Conservation (phyloP, 1,140 invertebrate species). For the Eumeta japonica region DNA sequence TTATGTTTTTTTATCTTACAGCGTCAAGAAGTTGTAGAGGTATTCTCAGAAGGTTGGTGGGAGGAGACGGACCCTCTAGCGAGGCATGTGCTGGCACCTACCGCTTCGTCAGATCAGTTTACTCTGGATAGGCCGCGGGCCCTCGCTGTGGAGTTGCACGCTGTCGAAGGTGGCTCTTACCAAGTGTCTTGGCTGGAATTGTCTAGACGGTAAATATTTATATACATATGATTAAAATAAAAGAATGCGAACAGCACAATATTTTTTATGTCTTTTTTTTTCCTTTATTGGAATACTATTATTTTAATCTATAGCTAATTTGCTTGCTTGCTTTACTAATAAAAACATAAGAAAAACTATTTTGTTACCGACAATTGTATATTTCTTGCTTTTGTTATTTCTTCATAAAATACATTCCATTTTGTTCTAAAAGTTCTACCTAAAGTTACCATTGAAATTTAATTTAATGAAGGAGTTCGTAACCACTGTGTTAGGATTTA, state of each 20-base stretch:
- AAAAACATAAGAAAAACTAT: no score
- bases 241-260: no score
- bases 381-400: no score
- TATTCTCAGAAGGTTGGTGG: constrained; percentile 81
- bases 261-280: neutral
- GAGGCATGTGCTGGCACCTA: constrained; percentile 47
- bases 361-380: no score
- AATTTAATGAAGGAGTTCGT: no score
- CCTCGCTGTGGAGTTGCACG: constrained; percentile 75
- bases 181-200: constrained; percentile 82
- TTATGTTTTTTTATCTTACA: constrained; percentile 14
- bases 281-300: no score
- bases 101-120: constrained; percentile 59
- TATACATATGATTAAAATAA: neutral
- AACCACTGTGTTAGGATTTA: no score
- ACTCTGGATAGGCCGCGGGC: constrained; percentile 64
- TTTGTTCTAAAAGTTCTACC: no score
- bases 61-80: constrained; percentile 42
- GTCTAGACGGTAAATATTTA: constrained; percentile 48
- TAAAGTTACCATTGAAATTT: no score
- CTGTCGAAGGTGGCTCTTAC: constrained; percentile 71
- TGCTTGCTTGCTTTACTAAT: neutral
- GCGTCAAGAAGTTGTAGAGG: constrained; percentile 66
- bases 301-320: neutral
- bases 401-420: no score